Percentiles rank a stretch among this genome's conserved stretches.
Evolutionary conservation across 2,113 vertebrate species (phyloP).

Genomic region (Prionailurus bengalensis): DNA sequence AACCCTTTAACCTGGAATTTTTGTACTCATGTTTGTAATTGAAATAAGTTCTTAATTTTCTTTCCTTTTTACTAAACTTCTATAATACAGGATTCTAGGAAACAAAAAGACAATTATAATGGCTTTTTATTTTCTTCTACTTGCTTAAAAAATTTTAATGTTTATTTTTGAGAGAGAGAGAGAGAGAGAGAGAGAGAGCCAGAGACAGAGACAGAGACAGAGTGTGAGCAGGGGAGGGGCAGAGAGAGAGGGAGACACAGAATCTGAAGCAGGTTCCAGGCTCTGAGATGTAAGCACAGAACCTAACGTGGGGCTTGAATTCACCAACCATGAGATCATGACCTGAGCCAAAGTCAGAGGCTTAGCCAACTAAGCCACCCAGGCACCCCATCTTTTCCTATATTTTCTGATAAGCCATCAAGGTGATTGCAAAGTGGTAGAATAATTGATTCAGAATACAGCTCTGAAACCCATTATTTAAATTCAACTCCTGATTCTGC

Average conservation of each 20-base stretch:
- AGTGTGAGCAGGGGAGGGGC: no score
- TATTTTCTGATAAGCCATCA: neutral
- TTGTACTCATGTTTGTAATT: neutral
- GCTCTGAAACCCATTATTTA: neutral
- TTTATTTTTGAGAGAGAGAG: no score
- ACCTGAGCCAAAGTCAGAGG: no score
- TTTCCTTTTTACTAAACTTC: neutral
- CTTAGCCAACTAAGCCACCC: no score
- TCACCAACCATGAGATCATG: no score
- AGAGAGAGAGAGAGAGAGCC: no score
- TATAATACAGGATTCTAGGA: neutral
- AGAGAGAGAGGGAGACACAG: no score
- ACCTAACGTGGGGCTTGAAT: no score
- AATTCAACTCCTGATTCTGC: neutral
- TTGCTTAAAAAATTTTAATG: neutral
- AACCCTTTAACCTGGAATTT: neutral
- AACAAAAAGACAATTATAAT: neutral
- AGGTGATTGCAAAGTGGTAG: neutral
- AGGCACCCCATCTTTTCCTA: neutral
- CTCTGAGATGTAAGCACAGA: no score
- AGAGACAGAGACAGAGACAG: no score
- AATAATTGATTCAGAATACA: neutral
- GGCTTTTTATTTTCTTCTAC: neutral
- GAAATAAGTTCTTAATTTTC: neutral
- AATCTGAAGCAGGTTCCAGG: no score